Evolutionary conservation across 2,888 invertebrate genomes (phyloP).

Genomic region (Fragum whitleyi): DNA sequence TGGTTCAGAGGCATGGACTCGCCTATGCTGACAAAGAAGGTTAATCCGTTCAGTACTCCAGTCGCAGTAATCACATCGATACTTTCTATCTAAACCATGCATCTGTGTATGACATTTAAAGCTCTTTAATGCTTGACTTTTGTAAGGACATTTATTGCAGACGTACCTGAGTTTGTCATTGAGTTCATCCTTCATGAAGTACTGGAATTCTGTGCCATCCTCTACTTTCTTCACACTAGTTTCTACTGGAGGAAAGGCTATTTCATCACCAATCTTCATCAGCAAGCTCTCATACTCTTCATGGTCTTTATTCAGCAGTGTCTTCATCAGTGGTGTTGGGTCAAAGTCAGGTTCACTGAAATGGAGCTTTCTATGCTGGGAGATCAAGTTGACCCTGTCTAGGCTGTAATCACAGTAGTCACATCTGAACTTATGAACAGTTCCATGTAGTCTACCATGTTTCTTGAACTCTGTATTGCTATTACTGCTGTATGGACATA

Average conservation of each 20-base stretch:
- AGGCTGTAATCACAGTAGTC: slow-evolving; percentile 72
- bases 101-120: slow-evolving; percentile 77
- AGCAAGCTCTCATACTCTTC: slow-evolving; percentile 49
- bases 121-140: slow-evolving; percentile 74
- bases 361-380: slow-evolving; percentile 74
- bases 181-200: slow-evolving; percentile 27
- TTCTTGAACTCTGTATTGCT: slow-evolving; percentile 72
- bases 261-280: slow-evolving; percentile 53
- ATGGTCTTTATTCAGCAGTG: slow-evolving; percentile 65
- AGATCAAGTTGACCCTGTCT: slow-evolving; percentile 69
- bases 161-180: slow-evolving; percentile 70
- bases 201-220: slow-evolving; percentile 35
- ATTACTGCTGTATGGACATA: slow-evolving; percentile 75
- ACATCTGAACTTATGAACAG: slow-evolving; percentile 66
- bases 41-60: slow-evolving; percentile 80
- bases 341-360: slow-evolving; percentile 70
- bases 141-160: slow-evolving; percentile 77
- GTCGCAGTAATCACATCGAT: slow-evolving; percentile 81
- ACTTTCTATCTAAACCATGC: slow-evolving; percentile 77
- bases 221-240: slow-evolving; percentile 33
- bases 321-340: slow-evolving; percentile 58
- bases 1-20: slow-evolving; percentile 73
- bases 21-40: slow-evolving; percentile 79
- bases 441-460: slow-evolving; percentile 71
- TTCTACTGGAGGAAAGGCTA: slow-evolving; percentile 56